Conservation (phyloP, 2,888 invertebrate species). For the Malacosoma neustria region DNA sequence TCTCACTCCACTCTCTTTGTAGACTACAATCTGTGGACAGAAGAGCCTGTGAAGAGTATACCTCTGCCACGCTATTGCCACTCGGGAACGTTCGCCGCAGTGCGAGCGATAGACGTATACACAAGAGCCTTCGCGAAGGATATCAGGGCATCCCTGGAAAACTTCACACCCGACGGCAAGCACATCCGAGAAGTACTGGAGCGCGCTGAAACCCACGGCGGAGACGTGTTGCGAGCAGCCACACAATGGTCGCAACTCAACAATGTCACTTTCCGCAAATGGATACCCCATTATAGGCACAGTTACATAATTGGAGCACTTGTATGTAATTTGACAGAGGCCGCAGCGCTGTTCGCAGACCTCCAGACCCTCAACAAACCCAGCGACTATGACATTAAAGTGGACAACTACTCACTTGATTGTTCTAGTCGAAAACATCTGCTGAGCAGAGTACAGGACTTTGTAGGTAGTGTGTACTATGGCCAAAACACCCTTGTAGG, state of each 20-base stretch:
- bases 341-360: not conserved
- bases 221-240: constrained; percentile 7
- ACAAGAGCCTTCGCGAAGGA: constrained; percentile 1
- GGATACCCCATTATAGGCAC: constrained; percentile 2
- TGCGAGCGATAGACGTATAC: not conserved
- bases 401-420: not conserved
- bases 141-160: not conserved
- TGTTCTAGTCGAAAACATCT: not conserved
- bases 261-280: not conserved
- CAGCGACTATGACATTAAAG: not conserved
- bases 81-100: not conserved
- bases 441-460: not conserved
- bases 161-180: not conserved
- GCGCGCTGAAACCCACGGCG: constrained; percentile 2
- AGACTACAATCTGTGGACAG: constrained; percentile 24
- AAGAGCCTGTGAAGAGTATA: constrained; percentile 3
- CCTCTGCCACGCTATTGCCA: constrained; percentile 3
- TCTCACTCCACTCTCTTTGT: constrained; percentile 20
- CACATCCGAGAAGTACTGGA: constrained; percentile 8
- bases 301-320: constrained; percentile 3
- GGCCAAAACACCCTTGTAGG: constrained; percentile 4
- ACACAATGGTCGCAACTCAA: constrained; percentile 4
- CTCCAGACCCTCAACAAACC: not conserved
- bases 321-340: constrained; percentile 14
- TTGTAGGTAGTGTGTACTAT: not conserved